These are phyloP conservation scores for Zelleria hepariella DNA, from an alignment of 2,888 invertebrate species.

Conservation along the genomic window DNA sequence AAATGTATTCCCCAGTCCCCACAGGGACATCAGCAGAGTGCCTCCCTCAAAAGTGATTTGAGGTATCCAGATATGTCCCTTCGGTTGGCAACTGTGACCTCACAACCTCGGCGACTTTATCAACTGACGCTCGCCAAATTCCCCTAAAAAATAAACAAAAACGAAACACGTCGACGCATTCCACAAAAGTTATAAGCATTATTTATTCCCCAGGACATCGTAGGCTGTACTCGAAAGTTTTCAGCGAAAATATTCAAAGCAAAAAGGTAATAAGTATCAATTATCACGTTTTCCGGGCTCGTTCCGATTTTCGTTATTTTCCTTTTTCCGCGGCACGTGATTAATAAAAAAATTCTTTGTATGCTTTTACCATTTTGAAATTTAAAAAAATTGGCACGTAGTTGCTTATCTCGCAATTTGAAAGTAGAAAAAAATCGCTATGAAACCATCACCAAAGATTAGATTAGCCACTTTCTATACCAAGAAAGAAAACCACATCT, in stretches of 20 bases:
- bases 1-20: too few species aligned
- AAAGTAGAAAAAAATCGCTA: too few species aligned
- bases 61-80: background rate
- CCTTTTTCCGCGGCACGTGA: too few species aligned
- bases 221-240: background rate
- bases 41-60: background rate
- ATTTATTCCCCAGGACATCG: background rate
- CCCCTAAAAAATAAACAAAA: background rate
- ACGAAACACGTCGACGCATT: background rate
- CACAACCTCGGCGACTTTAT: background rate
- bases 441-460: too few species aligned
- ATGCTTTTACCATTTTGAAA: too few species aligned
- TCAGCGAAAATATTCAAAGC: background rate
- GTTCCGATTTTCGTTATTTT: background rate
- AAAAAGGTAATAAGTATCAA: background rate
- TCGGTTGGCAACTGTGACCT: background rate
- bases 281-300: background rate
- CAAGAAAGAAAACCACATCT: too few species aligned
- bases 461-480: too few species aligned
- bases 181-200: background rate
- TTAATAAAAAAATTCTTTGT: too few species aligned
- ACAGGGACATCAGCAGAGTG: background rate
- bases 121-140: background rate
- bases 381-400: too few species aligned
- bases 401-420: too few species aligned